These are phyloP conservation scores for Protonemura montana DNA, from an alignment of 2,888 invertebrate genomes.

Conservation along the genomic window DNA sequence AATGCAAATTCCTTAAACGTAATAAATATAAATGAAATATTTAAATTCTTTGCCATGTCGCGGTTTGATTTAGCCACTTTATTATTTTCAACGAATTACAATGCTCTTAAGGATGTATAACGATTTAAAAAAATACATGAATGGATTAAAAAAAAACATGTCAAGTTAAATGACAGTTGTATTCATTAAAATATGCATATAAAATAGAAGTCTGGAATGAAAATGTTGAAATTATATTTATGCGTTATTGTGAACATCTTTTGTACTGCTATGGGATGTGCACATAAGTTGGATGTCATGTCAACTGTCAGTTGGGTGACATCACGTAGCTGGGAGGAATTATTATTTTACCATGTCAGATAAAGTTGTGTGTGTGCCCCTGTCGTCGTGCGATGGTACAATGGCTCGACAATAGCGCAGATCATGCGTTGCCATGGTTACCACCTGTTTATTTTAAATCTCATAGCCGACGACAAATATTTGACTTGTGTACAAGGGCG, in stretches of 20 bases:
- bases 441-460: not conserved
- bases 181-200: constrained; percentile 12
- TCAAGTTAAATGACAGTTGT: constrained; percentile 12
- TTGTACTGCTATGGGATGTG: not conserved
- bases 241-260: not conserved
- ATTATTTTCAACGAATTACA: not conserved
- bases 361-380: not conserved
- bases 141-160: not conserved
- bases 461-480: not conserved
- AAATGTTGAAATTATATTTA: not conserved
- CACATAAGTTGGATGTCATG: not conserved
- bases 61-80: not conserved
- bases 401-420: not conserved
- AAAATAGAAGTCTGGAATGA: constrained; percentile 7
- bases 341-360: not conserved
- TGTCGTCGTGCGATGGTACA: not conserved
- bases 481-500: not conserved
- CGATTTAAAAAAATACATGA: not conserved
- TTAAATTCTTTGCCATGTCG: not conserved
- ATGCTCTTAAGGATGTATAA: not conserved
- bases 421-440: not conserved
- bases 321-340: constrained; percentile 12
- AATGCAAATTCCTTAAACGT: not conserved
- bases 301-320: constrained; percentile 7
- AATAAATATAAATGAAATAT: constrained; percentile 12